Base-by-base conservation (phyloP, 2,797 vertebrate species). In the Chiroxiphia lanceolata region DNA sequence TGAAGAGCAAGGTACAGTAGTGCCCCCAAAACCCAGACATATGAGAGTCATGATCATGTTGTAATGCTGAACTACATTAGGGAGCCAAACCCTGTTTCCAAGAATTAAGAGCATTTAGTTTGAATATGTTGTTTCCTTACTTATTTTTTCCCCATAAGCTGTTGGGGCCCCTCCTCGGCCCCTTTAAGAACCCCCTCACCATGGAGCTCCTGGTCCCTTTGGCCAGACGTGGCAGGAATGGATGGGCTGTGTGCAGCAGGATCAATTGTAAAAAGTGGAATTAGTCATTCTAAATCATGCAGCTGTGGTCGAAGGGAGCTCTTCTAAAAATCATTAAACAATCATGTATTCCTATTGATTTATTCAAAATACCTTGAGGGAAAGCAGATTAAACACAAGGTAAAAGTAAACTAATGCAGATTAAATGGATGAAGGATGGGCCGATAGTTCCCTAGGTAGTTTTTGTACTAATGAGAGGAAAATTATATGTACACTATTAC, bases 271-370 rank as follows among this genome's bases (percentile, higher is more conserved):
- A 99, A 99, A 99, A 99, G 99, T 98, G 98, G 98, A 99, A 99
- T 99, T 99, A 99, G 99, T 99, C 98, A 99, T 99, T 99, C 98
- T 99, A 99, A 99, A 99, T 99, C 99, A 99, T 98, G 98, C 98
- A 98, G 98, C 98, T 97, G 97, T 98, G 99, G 98, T 99, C 98
- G 98, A 99, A 99, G 98, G 98, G 98, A 98, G 98, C 98, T 98
- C 98, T 99, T 99, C 98, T 98, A 98, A 98, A 99, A 99, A 99
- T 99, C 99, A 99, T 99, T 99, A 99, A 99, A 99, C 99, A 99
- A 99, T 99, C 99, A 99, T 99, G 99, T 99, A 99, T 99, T 99
- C 98, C 97, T 98, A 99, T 99, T 99, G 99, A 99, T 99, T 99
- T 99, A 99, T 99, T 99, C 99, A 99, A 99, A 99, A 99, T 98